These are phyloP conservation scores for Nannoperca obscura DNA, from an alignment of 2,797 vertebrate genomes.

Conservation along the genomic window DNA sequence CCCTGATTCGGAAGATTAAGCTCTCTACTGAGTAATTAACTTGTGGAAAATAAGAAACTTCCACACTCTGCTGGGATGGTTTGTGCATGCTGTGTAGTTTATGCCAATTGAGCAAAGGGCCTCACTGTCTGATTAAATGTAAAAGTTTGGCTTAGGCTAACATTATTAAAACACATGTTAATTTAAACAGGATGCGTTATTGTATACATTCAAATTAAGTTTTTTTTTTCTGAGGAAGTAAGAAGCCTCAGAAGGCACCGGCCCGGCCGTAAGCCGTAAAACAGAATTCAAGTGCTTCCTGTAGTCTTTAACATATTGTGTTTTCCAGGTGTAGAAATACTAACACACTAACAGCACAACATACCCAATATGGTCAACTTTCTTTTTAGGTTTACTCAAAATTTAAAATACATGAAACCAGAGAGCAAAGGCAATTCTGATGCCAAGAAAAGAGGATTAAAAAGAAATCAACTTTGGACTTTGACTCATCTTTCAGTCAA, in stretches of 20 bases:
- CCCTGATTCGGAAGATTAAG: constrained; percentile 84
- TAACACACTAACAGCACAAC: background rate
- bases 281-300: background rate
- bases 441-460: background rate
- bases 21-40: constrained; percentile 82
- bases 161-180: constrained; percentile 23
- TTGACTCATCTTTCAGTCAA: background rate
- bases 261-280: background rate
- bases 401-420: background rate
- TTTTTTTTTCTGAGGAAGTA: constrained; percentile 3
- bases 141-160: constrained; percentile 34
- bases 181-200: constrained; percentile 6
- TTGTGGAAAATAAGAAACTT: constrained; percentile 70
- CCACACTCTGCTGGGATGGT: constrained; percentile 48
- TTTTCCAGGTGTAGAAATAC: background rate
- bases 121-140: constrained; percentile 31
- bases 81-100: constrained; percentile 30
- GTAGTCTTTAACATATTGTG: constrained; percentile 5
- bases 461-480: background rate
- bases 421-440: background rate
- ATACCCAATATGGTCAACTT: background rate
- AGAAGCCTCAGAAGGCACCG: constrained; percentile 2
- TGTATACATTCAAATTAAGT: constrained; percentile 25
- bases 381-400: background rate
- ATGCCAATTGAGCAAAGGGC: constrained; percentile 39